phyloP scores from a whole-genome alignment of 1,140 invertebrate species.

The Cardiocondyla obscurior region DNA sequence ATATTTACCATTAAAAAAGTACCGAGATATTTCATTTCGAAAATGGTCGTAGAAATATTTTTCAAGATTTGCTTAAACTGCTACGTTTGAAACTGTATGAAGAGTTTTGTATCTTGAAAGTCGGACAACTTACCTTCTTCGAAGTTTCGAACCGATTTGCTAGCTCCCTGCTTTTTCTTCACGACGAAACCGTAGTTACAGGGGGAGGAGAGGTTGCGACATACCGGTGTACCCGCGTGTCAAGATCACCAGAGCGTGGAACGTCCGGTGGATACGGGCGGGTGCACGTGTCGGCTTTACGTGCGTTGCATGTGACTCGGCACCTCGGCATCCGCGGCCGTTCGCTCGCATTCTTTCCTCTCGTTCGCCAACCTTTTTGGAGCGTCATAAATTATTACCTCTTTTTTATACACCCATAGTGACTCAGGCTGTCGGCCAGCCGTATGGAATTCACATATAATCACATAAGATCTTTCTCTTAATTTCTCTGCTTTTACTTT shows the following conservation, averaged over 20 bases:
- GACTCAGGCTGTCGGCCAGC: constrained; percentile 63
- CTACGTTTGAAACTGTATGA: not conserved
- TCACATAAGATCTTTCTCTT: not conserved
- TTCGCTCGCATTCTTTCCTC: constrained; percentile 77
- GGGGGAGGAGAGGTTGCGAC: not conserved
- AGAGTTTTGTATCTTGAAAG: not conserved
- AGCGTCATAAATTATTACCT: constrained; percentile 69
- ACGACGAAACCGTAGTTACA: not conserved
- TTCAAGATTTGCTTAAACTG: not conserved
- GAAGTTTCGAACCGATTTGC: not conserved
- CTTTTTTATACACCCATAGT: constrained; percentile 56
- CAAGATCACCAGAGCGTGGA: constrained; percentile 71
- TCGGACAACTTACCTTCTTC: not conserved
- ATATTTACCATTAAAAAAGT: not conserved
- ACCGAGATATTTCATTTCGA: not conserved
- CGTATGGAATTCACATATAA: not conserved
- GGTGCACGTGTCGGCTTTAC: constrained; percentile 70
- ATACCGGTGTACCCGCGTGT: constrained; percentile 44
- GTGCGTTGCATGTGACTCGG: constrained; percentile 70
- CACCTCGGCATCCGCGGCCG: constrained; percentile 70
- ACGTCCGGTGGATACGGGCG: constrained; percentile 58
- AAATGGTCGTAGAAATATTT: not conserved
- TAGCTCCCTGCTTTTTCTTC: not conserved
- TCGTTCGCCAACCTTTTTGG: constrained; percentile 68
- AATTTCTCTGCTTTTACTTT: not conserved